Evolutionary conservation across 2,888 invertebrate genomes (phyloP).

Genomic region (Ectropis crepuscularia): DNA sequence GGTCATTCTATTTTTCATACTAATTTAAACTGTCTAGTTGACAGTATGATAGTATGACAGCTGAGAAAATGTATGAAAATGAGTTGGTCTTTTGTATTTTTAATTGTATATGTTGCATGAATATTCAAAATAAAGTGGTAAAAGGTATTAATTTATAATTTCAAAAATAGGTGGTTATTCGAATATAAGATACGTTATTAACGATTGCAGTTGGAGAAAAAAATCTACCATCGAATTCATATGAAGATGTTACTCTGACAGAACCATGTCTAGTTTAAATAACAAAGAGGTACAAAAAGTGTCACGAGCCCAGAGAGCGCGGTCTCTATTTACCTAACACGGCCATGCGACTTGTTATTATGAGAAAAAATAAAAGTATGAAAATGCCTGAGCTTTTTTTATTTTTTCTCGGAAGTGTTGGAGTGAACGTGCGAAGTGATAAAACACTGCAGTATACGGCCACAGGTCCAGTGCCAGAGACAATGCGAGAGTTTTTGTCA

Average conservation of each 20-base stretch:
- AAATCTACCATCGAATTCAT: slow-evolving; percentile 6
- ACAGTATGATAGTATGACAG: too few relatives aligned
- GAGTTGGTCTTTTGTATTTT: too few relatives aligned
- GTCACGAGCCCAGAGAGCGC: slow-evolving; percentile 41
- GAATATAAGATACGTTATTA: background rate
- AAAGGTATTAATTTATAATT: too few relatives aligned
- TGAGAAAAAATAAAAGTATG: slow-evolving; percentile 38
- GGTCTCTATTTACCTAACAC: slow-evolving; percentile 49
- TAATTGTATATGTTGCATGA: too few relatives aligned
- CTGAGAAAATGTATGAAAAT: too few relatives aligned
- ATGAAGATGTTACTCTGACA: slow-evolving; percentile 22
- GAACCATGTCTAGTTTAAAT: slow-evolving; percentile 36
- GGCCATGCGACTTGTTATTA: slow-evolving; percentile 39
- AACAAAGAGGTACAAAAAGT: slow-evolving; percentile 48
- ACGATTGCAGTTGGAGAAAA: background rate
- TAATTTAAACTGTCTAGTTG: too few relatives aligned
- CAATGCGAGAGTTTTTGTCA: slow-evolving; percentile 77
- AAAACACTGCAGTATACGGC: slow-evolving; percentile 65
- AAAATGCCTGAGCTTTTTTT: slow-evolving; percentile 41
- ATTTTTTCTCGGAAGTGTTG: slow-evolving; percentile 65
- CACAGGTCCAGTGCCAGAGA: slow-evolving; percentile 65
- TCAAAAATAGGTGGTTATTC: too few relatives aligned
- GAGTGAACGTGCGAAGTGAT: slow-evolving; percentile 65
- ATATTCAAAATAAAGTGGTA: too few relatives aligned
- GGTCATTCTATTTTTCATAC: too few relatives aligned